Evolutionary conservation across 2,797 vertebrate species (phyloP).

Genomic region (Holocentrus rufus): DNA sequence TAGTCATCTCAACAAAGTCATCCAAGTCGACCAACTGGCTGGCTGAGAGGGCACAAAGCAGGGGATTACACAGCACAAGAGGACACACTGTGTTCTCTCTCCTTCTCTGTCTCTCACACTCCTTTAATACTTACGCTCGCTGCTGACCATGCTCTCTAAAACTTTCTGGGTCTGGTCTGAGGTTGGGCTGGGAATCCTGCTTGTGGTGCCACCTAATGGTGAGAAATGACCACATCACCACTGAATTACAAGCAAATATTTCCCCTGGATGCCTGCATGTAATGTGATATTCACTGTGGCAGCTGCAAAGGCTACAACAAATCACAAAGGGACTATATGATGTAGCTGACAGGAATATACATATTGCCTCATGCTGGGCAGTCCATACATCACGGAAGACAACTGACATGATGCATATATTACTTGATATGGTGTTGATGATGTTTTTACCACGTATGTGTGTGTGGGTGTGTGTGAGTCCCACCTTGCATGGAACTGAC

Average conservation of each 20-base stretch:
- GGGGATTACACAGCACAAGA: neutral
- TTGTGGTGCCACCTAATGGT: slow-evolving; percentile 72
- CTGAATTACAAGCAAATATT: slow-evolving; percentile 26
- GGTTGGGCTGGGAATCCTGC: slow-evolving; percentile 81
- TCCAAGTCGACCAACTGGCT: slow-evolving; percentile 89
- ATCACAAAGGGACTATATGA: slow-evolving; percentile 37
- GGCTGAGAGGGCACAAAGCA: slow-evolving; percentile 73
- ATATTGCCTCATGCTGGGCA: neutral
- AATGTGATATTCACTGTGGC: slow-evolving; percentile 55
- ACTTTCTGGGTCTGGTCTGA: slow-evolving; percentile 89
- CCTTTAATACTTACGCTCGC: slow-evolving; percentile 83
- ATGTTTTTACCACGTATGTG: neutral
- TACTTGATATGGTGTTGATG: neutral
- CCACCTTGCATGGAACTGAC: slow-evolving; percentile 83
- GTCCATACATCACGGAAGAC: slow-evolving; percentile 4
- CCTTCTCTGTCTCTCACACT: neutral
- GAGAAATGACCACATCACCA: slow-evolving; percentile 47
- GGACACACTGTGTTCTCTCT: neutral
- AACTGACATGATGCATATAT: slow-evolving; percentile 23
- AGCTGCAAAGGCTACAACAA: slow-evolving; percentile 58
- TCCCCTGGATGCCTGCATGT: slow-evolving; percentile 30
- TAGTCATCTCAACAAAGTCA: slow-evolving; percentile 96
- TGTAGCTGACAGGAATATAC: slow-evolving; percentile 31
- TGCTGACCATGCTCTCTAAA: slow-evolving; percentile 90
- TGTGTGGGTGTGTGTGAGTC: slow-evolving; percentile 8